Evolutionary conservation across 2,888 invertebrate genomes (phyloP), one percentile per base, ranked within the genome.

Genomic region (Lasioglossum malachurum): DNA sequence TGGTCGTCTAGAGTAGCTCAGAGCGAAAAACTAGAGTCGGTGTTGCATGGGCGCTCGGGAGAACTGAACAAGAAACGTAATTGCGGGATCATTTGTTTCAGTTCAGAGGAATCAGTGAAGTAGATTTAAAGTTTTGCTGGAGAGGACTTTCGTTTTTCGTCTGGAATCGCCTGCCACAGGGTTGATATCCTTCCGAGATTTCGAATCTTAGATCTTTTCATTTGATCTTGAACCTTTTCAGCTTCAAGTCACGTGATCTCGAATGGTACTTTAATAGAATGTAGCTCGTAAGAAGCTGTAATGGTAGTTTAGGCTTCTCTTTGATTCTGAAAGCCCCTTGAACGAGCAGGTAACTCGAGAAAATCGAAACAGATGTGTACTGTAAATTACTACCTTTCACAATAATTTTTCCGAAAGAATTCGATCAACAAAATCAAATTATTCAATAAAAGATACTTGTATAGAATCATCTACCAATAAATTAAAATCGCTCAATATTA

Each of bases 21-120:
- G 27, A 27, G 44, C 16, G 12, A 67, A 73, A 76, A 46, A 46
- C 46, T 44, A 44, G 46, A 46, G 38, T 19, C 27, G 12, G 31
- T 35, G 41, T 41, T 75, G 27, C 19, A 64, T 49, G n/a, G 27
- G 41, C 49, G 38, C n/a, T 75, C 53, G 80, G 31, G 41, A 16
- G 67, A 44, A 27, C 78, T 4, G 60, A 44, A 72, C 78, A 75
- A 75, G 78, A 75, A 84, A 78, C 60, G 78, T 71, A 82, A 84
- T 84, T 82, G 75, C 35, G 23, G 35, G 64, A 82, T 82, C 83
- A 69, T 84, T 75, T 84, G 78, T 78, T 78, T 76, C 67, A 73
- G 75, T 76, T 83, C 72, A 75, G 31, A 16, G 57, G 60, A 85
- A 83, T 85, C 83, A 75, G 72, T 41, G 84, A 67, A 75, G 72